Conservation (phyloP, 2,113 vertebrate genomes). For the Notarius quadriscutis region DNA sequence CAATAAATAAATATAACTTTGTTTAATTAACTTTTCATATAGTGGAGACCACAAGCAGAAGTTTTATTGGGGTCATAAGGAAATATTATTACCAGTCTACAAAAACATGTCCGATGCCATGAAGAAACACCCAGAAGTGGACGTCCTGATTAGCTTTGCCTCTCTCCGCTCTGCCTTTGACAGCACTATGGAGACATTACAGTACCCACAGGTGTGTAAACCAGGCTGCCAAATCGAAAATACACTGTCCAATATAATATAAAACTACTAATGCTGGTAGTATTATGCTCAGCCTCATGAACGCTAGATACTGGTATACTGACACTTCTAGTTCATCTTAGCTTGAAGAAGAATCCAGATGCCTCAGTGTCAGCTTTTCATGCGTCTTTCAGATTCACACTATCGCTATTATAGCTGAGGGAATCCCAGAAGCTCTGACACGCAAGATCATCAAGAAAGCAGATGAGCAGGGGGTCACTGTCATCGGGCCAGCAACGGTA, state of each 20-base stretch:
- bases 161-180: conserved; percentile 96
- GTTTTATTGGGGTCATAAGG: conserved; percentile 99
- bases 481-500: conserved; percentile 97
- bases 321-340: background rate
- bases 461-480: conserved; percentile 89
- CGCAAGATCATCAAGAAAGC: conserved; percentile 92
- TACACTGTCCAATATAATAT: background rate
- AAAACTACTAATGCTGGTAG: background rate
- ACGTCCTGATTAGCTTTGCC: conserved; percentile 95
- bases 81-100: conserved; percentile 94
- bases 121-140: conserved; percentile 95
- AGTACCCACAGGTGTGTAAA: conserved; percentile 81
- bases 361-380: conserved; percentile 36
- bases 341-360: conserved; percentile 74
- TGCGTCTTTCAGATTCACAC: conserved; percentile 82
- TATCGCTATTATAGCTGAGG: conserved; percentile 96
- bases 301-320: background rate
- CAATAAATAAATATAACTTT: too few species aligned
- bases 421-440: conserved; percentile 93
- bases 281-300: background rate
- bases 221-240: background rate
- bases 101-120: conserved; percentile 98
- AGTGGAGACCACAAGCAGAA: conserved; percentile 99
- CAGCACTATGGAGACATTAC: conserved; percentile 95
- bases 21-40: background rate